These are phyloP conservation scores for Vanessa atalanta DNA, from an alignment of 1,140 invertebrate species.

Conservation along the genomic window DNA sequence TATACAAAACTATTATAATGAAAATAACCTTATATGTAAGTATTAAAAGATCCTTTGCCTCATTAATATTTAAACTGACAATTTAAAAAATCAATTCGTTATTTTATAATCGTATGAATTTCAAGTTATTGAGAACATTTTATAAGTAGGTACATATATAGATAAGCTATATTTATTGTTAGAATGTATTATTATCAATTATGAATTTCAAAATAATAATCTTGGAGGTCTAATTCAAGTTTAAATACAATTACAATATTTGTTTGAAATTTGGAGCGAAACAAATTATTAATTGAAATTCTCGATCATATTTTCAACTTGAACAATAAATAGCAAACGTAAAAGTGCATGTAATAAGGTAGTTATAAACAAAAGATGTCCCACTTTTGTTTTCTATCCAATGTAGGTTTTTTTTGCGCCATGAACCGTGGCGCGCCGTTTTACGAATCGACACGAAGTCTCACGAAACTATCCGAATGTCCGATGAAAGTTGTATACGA, in stretches of 20 bases:
- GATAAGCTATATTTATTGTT: no score
- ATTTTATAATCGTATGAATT: no score
- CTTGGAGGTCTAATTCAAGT: background rate
- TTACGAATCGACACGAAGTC: conserved; percentile 23
- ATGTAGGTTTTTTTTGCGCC: conserved; percentile 37
- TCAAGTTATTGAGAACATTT: no score
- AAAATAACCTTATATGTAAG: no score
- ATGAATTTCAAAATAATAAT: background rate
- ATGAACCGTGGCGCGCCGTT: conserved; percentile 47
- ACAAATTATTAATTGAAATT: background rate
- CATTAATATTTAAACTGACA: no score
- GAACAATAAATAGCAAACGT: background rate
- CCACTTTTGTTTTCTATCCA: conserved; percentile 58
- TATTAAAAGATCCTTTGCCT: no score
- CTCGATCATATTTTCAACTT: background rate
- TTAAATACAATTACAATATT: background rate
- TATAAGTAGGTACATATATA: no score
- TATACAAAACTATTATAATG: no score
- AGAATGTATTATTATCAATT: no score
- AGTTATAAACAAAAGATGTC: conserved; percentile 37
- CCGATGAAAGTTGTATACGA: conserved; percentile 55
- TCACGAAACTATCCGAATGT: conserved; percentile 47
- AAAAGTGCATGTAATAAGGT: conserved; percentile 3
- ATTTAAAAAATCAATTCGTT: no score
- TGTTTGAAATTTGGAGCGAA: background rate